Evolutionary conservation across 2,888 invertebrate genomes (phyloP).

Genomic region (Polia nebulosa): DNA sequence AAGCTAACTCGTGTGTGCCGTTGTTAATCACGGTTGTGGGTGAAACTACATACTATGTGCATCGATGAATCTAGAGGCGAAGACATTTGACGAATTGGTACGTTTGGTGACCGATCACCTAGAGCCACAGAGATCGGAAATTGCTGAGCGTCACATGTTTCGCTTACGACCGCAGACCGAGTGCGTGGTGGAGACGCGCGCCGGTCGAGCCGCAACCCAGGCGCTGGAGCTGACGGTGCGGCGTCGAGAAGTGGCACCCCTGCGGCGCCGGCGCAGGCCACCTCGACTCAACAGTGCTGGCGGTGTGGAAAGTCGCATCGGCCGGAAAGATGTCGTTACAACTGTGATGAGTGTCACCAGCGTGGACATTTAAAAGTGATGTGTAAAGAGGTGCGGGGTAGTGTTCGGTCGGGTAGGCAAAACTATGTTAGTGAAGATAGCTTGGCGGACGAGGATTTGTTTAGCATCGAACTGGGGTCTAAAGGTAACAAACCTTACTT

Average conservation of each 20-base stretch:
- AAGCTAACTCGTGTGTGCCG: background rate
- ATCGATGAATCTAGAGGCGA: too few species aligned
- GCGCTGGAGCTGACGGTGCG: background rate
- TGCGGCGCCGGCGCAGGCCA: background rate
- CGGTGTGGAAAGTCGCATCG: background rate
- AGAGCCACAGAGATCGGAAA: too few species aligned
- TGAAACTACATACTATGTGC: constrained; percentile 10
- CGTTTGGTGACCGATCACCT: too few species aligned
- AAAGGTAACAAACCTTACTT: constrained; percentile 6
- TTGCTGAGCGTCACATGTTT: too few species aligned
- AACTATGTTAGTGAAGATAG: constrained; percentile 1
- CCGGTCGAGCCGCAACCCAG: background rate
- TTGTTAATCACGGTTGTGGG: constrained; percentile 4
- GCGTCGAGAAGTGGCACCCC: too few species aligned
- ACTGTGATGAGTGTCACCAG: constrained; percentile 10
- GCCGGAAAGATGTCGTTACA: constrained; percentile 6
- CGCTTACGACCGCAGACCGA: background rate
- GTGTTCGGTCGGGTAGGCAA: constrained; percentile 5
- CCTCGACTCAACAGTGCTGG: background rate
- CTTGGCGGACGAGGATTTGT: constrained; percentile 2
- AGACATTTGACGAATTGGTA: too few species aligned
- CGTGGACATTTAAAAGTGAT: constrained; percentile 6
- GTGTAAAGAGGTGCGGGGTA: constrained; percentile 3
- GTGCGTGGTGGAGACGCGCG: background rate
- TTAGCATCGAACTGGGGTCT: constrained; percentile 2